Base-by-base conservation (phyloP, 2,888 invertebrate genomes). In the Ypsolopha scabrella region DNA sequence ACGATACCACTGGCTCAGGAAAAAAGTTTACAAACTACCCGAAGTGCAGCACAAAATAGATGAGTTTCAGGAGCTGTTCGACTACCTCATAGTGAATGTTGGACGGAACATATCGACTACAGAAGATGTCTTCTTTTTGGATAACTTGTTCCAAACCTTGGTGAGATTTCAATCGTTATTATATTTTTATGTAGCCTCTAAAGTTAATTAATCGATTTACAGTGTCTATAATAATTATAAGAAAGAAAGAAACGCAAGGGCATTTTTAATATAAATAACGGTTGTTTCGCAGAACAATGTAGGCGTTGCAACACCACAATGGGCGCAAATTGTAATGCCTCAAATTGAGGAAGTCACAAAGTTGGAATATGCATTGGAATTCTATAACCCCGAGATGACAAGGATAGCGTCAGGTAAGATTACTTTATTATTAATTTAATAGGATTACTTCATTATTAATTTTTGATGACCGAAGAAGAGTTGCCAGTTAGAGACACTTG, bases 131-230 rank as follows among this genome's bases (percentile, higher is more conserved):
- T 87, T 87, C 58, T 82, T 58, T 56, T 66, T 87, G 55, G 87
- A 87, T 55, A 87, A 87, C 55, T 63, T 85, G 43, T 80, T 83
- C 54, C 87, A 87, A 65, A 72, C 87, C 41, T 67, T 87, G 75
- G 87, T 87, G 68, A 54, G 69, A 63, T 6, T 24, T 24, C 24
- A 24, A 24, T 24, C 24, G 4, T 24, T 3, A 24, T 24, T 24
- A n/a, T n/a, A n/a, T n/a, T n/a, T n/a, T n/a, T n/a, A n/a, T n/a
- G n/a, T n/a, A n/a, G n/a, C n/a, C n/a, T n/a, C n/a, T n/a, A n/a
- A n/a, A n/a, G n/a, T n/a, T n/a, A n/a, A n/a, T n/a, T n/a, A n/a
- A n/a, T n/a, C n/a, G n/a, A n/a, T n/a, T n/a, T n/a, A n/a, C n/a
- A n/a, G 24, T 24, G 2, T 3, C 24, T 24, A 3, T 24, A 24